Evolutionary conservation across 1,140 invertebrate species (phyloP), one percentile per base, ranked within the genome.

Genomic region (Trichonephila clavata): DNA sequence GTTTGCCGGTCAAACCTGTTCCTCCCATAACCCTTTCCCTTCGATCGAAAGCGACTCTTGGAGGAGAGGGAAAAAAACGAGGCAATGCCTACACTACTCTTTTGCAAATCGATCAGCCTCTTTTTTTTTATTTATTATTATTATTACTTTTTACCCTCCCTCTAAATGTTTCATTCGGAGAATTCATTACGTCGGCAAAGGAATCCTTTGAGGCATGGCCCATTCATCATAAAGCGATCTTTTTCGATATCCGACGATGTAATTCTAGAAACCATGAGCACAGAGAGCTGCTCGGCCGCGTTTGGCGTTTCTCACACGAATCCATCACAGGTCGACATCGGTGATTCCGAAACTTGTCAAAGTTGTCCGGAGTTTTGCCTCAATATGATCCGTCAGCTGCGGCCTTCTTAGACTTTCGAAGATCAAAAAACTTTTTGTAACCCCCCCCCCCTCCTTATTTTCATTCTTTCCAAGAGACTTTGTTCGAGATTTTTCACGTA

Each of bases 1-100:
- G 16, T 43, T 39, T 43, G 65, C 87, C 68, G 32, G 86, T 88
- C 86, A 88, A 88, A 88, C 86, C 63, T 65, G 87, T 89, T 89
- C 87, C 81, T 83, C 50, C 50, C 71, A 20, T 32, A 84, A 84
- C 83, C 83, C 83, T 84, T 84, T 84, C 83, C 4, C 43, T 32
- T 18, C 83, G 81, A 84, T 77, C 68, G 68, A 27, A 77, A 65
- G 81, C 24, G 57, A 84, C 43, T 57, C 43, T 24, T 59, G 24
- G 57, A n/a, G 50, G 10, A 50, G 50, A 13, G n/a, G n/a, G 10
- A 50, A 50, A 50, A 50, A 83, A 83, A 83, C 43, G 43, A 1
- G 83, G 57, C 27, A 60, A 84, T 84, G 83, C 83, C 83, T 84
- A 84, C 83, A 84, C 83, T 84, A 24, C 83, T 84, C 83, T 84